phyloP scores from a whole-genome alignment of 2,888 invertebrate species.

The Anarsia innoxiella region DNA sequence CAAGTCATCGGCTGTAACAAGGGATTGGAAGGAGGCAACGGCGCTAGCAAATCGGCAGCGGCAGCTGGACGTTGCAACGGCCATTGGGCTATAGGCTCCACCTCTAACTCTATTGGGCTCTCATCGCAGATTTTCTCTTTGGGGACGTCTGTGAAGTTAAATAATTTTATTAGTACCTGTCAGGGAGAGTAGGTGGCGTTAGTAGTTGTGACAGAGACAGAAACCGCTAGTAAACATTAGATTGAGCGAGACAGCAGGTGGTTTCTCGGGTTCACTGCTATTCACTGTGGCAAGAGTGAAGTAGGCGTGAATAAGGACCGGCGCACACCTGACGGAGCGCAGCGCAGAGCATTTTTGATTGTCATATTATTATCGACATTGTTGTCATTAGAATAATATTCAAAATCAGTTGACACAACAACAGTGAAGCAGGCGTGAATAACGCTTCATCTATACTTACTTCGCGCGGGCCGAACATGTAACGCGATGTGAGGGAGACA shows the following conservation, averaged over 20 bases:
- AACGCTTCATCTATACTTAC: slow-evolving; percentile 24
- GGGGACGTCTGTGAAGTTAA: slow-evolving; percentile 51
- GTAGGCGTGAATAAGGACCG: too few species aligned
- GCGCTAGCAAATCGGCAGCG: slow-evolving; percentile 82
- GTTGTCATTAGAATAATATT: too few species aligned
- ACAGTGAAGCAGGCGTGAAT: too few species aligned
- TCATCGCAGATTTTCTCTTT: slow-evolving; percentile 91
- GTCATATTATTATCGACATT: too few species aligned
- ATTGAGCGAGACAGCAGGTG: slow-evolving; percentile 81
- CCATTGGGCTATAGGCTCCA: slow-evolving; percentile 94
- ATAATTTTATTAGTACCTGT: too few species aligned
- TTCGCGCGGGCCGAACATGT: slow-evolving; percentile 79
- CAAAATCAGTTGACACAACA: too few species aligned
- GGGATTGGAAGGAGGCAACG: slow-evolving; percentile 82
- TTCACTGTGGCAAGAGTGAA: too few species aligned
- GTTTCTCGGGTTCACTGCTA: too few species aligned
- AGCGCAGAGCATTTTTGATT: too few species aligned
- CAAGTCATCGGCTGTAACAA: slow-evolving; percentile 54
- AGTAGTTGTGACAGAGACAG: slow-evolving; percentile 89
- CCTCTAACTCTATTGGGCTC: slow-evolving; percentile 88
- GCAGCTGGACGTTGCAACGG: slow-evolving; percentile 80
- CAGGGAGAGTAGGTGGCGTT: too few species aligned
- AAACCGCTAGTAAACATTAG: slow-evolving; percentile 93
- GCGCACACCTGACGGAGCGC: too few species aligned
- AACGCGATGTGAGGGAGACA: slow-evolving; percentile 91